These are phyloP conservation scores for Verasper variegatus DNA, from an alignment of 2,113 vertebrate genomes.

Conservation along the genomic window DNA sequence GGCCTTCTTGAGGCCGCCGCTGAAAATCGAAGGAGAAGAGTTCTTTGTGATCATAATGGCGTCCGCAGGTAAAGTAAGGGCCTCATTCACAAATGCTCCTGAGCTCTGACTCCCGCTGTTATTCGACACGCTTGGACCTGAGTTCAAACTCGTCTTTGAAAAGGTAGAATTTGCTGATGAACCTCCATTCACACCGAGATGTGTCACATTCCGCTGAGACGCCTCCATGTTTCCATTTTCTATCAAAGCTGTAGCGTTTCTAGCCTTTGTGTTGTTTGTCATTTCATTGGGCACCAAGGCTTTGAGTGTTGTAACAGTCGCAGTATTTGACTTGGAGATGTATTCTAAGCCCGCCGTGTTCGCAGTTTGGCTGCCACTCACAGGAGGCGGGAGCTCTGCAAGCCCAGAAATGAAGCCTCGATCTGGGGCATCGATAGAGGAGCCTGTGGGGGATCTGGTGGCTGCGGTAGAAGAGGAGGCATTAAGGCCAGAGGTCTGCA, in stretches of 20 bases:
- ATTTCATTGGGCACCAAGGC: background rate
- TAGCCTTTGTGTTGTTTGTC: background rate
- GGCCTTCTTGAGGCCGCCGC: conserved; percentile 9
- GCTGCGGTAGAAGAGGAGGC: background rate
- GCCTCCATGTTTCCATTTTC: background rate
- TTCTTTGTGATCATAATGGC: conserved; percentile 8
- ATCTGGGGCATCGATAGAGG: conserved; percentile 21
- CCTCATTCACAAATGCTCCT: conserved; percentile 11
- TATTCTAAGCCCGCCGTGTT: background rate
- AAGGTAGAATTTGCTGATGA: background rate
- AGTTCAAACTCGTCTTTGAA: conserved; percentile 5
- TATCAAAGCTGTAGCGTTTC: background rate
- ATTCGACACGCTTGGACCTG: background rate
- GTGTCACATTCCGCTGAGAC: background rate
- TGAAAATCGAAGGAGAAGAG: conserved; percentile 6
- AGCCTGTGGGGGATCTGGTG: conserved; percentile 12
- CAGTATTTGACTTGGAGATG: background rate
- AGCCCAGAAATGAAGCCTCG: conserved; percentile 16
- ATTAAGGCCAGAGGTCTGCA: background rate
- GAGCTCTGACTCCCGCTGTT: conserved; percentile 21
- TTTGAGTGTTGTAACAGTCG: background rate
- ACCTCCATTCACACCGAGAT: background rate
- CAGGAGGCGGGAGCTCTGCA: background rate
- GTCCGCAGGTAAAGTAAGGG: conserved; percentile 1
- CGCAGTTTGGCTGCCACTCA: conserved; percentile 1